Evolutionary conservation across 2,888 invertebrate genomes (phyloP).

Genomic region (Nemotelus pantherinus): DNA sequence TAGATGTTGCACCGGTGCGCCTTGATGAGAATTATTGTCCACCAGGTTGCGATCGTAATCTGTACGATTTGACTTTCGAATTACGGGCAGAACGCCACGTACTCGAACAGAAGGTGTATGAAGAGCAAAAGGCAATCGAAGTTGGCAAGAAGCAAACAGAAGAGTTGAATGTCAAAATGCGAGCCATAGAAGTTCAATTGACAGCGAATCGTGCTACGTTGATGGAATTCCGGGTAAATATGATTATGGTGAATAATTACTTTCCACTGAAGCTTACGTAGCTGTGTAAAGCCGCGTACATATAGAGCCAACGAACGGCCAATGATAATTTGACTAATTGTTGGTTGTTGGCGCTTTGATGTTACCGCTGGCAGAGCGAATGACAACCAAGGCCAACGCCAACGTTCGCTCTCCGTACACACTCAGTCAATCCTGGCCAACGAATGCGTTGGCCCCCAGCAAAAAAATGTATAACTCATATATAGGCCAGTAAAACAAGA

Average conservation of each 20-base stretch:
- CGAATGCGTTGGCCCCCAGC: too few relatives aligned
- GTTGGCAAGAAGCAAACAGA: constrained; percentile 70
- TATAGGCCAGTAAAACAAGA: too few relatives aligned
- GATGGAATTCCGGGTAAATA: constrained; percentile 71
- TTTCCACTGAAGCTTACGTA: neutral
- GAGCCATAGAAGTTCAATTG: constrained; percentile 68
- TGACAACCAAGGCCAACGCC: too few relatives aligned
- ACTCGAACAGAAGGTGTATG: constrained; percentile 71
- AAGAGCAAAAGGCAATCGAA: constrained; percentile 70
- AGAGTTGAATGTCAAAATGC: constrained; percentile 68
- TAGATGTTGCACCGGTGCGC: constrained; percentile 73
- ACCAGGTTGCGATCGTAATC: constrained; percentile 72
- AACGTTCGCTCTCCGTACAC: too few relatives aligned
- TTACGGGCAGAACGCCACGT: constrained; percentile 69
- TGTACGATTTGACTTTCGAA: constrained; percentile 75
- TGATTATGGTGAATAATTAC: neutral
- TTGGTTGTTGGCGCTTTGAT: too few relatives aligned
- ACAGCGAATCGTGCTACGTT: constrained; percentile 70
- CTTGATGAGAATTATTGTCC: constrained; percentile 79
- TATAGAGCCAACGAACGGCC: too few relatives aligned
- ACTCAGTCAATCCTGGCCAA: too few relatives aligned
- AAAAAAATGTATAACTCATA: too few relatives aligned
- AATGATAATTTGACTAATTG: too few relatives aligned
- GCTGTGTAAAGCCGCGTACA: too few relatives aligned
- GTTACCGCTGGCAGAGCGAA: too few relatives aligned